Conservation (phyloP, 2,113 vertebrate species). For the Hypocryptadius cinnamomeus region DNA sequence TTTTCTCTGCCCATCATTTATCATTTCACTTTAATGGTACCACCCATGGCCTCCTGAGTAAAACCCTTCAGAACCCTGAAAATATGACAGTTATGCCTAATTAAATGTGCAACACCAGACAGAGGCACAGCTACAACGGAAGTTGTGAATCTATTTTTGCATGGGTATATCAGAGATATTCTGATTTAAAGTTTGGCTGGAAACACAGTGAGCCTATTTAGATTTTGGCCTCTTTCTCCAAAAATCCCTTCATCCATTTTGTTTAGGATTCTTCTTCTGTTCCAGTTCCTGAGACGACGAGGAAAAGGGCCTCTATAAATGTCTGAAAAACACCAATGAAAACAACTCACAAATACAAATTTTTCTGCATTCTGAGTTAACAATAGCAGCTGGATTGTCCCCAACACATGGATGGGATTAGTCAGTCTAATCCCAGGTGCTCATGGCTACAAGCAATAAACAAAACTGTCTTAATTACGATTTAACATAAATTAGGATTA, state of each 20-base stretch:
- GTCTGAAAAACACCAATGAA: not conserved
- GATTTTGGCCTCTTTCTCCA: not conserved
- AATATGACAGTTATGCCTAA: not conserved
- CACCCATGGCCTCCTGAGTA: not conserved
- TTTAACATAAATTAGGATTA: conserved; percentile 46
- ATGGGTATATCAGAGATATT: not conserved
- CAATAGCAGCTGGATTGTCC: not conserved
- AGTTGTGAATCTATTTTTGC: not conserved
- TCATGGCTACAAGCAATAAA: not conserved
- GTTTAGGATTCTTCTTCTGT: not conserved
- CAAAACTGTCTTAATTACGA: not conserved
- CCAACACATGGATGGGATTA: conserved; percentile 7
- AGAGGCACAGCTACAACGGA: not conserved
- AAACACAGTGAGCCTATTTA: not conserved
- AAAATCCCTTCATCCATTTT: not conserved
- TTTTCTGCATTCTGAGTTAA: not conserved
- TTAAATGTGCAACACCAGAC: not conserved
- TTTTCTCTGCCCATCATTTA: not conserved
- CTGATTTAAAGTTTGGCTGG: not conserved
- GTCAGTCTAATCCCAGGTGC: not conserved
- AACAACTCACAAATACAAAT: not conserved
- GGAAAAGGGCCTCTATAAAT: not conserved
- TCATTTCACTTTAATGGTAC: not conserved
- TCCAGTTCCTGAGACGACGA: not conserved
- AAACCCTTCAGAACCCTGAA: not conserved